These are phyloP conservation scores for Meiosimyza platycephala DNA, from an alignment of 2,888 invertebrate genomes.

Conservation along the genomic window DNA sequence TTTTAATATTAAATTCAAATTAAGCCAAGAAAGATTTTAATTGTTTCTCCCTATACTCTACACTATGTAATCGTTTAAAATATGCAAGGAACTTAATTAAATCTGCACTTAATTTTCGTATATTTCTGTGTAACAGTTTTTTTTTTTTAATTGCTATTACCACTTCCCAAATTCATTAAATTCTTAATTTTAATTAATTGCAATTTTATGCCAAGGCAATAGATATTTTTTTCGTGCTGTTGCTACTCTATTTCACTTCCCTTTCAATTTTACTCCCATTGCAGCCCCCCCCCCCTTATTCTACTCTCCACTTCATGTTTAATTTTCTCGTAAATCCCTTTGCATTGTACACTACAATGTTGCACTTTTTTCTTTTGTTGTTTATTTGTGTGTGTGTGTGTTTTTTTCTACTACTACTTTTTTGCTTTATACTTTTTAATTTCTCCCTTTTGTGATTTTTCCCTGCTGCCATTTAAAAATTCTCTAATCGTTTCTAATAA, in stretches of 20 bases:
- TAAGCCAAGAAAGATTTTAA: too few relatives aligned
- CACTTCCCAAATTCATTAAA: slow-evolving; percentile 13
- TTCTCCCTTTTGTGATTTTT: not conserved
- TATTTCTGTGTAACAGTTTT: not conserved
- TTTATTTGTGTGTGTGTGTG: not conserved
- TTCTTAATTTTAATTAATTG: slow-evolving; percentile 19
- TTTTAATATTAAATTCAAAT: too few relatives aligned
- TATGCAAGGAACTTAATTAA: slow-evolving; percentile 8
- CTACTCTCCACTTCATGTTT: not conserved
- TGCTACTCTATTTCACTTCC: not conserved
- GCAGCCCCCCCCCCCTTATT: too few relatives aligned
- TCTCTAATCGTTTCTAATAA: slow-evolving; percentile 66
- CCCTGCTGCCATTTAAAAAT: slow-evolving; percentile 34
- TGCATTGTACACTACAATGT: slow-evolving; percentile 15
- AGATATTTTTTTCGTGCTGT: not conserved
- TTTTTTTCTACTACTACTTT: not conserved
- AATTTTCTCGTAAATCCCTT: slow-evolving; percentile 10
- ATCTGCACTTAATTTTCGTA: slow-evolving; percentile 8
- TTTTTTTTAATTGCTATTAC: not conserved
- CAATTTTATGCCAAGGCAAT: not conserved
- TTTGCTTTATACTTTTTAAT: not conserved
- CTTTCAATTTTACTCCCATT: too few relatives aligned
- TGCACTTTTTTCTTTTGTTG: slow-evolving; percentile 10
- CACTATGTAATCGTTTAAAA: not conserved
- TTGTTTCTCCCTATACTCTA: not conserved